Conservation (phyloP, 2,113 vertebrate species). For the Platycercus adscitus region DNA sequence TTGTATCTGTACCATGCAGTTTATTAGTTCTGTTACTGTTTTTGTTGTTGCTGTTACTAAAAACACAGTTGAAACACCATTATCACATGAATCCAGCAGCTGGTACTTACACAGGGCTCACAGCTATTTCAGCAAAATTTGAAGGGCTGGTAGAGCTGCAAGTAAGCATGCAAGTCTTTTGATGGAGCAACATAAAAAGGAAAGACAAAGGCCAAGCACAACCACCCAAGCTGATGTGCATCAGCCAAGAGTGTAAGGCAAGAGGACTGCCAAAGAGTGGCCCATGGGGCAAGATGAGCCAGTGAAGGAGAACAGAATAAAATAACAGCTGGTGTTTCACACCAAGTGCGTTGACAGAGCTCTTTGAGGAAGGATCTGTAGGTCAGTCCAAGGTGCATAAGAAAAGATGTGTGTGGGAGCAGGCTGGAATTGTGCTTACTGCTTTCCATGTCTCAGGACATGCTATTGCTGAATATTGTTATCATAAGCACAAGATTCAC, state of each 20-base stretch:
- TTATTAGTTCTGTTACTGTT: neutral
- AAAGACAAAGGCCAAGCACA: neutral
- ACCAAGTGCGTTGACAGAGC: neutral
- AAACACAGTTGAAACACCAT: neutral
- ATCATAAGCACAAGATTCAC: neutral
- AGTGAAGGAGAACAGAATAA: neutral
- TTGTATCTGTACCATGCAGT: neutral
- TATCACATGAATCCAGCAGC: neutral
- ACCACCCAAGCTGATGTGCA: neutral
- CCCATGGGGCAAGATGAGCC: neutral
- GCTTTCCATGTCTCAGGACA: neutral
- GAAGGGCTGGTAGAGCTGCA: neutral
- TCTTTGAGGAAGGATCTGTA: neutral
- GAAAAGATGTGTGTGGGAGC: neutral
- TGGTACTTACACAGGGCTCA: neutral
- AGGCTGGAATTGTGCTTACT: neutral
- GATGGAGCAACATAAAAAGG: neutral
- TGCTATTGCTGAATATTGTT: neutral
- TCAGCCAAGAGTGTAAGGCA: neutral
- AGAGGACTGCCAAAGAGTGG: too few relatives aligned
- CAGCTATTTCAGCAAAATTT: neutral
- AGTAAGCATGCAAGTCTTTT: neutral
- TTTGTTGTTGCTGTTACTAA: neutral
- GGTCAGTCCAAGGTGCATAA: neutral
- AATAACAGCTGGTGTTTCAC: neutral